Evolutionary conservation across 2,797 vertebrate genomes (phyloP).

Genomic region (Hemitrygon akajei): DNA sequence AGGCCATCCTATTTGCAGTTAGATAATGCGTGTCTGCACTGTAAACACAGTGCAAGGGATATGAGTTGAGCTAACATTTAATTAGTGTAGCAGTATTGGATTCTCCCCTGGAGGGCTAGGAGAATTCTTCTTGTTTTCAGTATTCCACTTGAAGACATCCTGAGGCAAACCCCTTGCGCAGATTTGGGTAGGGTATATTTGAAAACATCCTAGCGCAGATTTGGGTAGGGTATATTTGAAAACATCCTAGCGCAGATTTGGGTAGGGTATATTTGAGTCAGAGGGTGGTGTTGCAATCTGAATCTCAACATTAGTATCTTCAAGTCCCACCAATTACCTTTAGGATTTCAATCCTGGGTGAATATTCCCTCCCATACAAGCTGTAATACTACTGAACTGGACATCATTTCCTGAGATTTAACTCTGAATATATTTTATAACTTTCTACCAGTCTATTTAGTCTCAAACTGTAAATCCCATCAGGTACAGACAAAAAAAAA

Average conservation of each 20-base stretch:
- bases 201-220: not conserved
- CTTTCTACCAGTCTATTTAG: no score
- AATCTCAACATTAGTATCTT: not conserved
- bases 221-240: not conserved
- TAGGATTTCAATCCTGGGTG: not conserved
- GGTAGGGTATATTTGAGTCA: not conserved
- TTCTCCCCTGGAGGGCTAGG: not conserved
- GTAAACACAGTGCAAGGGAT: not conserved
- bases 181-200: not conserved
- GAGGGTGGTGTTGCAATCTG: not conserved
- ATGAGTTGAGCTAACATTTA: not conserved
- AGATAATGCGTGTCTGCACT: not conserved
- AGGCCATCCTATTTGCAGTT: not conserved
- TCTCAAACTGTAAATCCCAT: not conserved
- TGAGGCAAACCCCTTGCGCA: not conserved
- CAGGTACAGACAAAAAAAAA: not conserved
- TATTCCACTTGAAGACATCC: not conserved
- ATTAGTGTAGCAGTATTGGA: not conserved
- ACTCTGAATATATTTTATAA: not conserved
- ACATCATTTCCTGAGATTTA: no score
- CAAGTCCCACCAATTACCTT: not conserved
- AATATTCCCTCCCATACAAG: not conserved
- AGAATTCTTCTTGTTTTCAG: not conserved
- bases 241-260: not conserved
- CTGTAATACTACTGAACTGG: not conserved